Base-by-base conservation (phyloP, 2,797 vertebrate genomes). In the Columba guinea region DNA sequence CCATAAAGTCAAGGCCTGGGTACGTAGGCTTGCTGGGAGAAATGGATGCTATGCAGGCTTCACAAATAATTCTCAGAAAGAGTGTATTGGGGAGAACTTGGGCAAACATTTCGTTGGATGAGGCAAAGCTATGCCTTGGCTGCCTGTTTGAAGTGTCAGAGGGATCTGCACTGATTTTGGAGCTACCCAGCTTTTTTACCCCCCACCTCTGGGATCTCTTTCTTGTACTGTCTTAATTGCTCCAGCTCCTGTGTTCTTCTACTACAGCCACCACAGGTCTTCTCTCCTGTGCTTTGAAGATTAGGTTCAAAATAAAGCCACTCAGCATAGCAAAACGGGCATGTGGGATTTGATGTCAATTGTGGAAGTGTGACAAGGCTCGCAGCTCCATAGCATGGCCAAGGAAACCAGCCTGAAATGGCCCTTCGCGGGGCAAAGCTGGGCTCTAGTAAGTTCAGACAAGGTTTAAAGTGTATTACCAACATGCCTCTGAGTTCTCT, bases 21-120 rank as follows among this genome's bases (percentile, higher is more conserved):
- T 82, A 35, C 79, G 63, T 69, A 62, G 48, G 52, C 60, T 93
- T 94, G 41, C 60, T 80, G 75, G 59, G 74, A 80, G 87, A 95
- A 71, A 88, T 0, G 1, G 55, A 5, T 48, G 62, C 58, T 90
- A 12, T 87, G 53, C 65, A 53, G 23, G 13, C 80, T 90, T 81
- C 28, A 46, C 65, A 86, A 60, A 53, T 75, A 71, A 77, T 52
- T 77, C 71, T 76, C 24, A 58, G 75, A 81, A 80, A 28, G 32
- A 46, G 12, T 7, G 12, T 53, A 19, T 51, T 3, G 3, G 60
- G 35, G 35, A 67, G 53, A 58, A 58, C 75, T 37, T 75, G 55
- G 4, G 11, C 53, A 23, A 74, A 35, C 59, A 46, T 18, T 44
- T 82, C 0, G 0, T 22, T 62, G 82, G 73, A 73, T 62, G 69